Evolutionary conservation across 2,113 vertebrate genomes (phyloP).

Genomic region (Elanus axillaris): DNA sequence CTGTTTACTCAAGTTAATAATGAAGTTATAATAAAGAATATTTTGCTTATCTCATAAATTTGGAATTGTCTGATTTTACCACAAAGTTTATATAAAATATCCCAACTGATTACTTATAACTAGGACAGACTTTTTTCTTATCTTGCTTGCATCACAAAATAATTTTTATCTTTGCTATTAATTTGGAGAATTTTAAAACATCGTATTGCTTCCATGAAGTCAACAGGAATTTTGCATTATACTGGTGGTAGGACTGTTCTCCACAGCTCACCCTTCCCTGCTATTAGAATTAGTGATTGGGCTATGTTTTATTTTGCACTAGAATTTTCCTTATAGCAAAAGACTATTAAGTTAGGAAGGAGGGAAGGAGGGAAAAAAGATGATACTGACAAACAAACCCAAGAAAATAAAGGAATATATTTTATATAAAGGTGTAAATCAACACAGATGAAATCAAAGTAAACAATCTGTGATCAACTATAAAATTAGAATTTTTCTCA

Average conservation of each 20-base stretch:
- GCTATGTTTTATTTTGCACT: not conserved
- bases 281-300: not conserved
- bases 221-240: not conserved
- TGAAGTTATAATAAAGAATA: not conserved
- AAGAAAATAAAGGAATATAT: not conserved
- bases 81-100: not conserved
- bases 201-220: not conserved
- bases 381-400: not conserved
- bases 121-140: not conserved
- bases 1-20: not conserved
- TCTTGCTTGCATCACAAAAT: not conserved
- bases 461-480: not conserved
- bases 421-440: not conserved
- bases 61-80: not conserved
- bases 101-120: not conserved
- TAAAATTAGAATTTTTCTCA: not conserved
- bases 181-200: not conserved
- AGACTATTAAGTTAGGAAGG: not conserved
- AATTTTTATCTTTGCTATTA: not conserved
- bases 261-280: not conserved
- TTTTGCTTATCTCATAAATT: not conserved
- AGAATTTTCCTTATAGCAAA: not conserved
- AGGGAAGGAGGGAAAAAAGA: not conserved
- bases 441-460: not conserved
- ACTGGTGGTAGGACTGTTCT: not conserved